Percentiles rank a stretch among this genome's conserved stretches.
Conservation (phyloP, 2,888 invertebrate genomes). For the Nycteola revayana region DNA sequence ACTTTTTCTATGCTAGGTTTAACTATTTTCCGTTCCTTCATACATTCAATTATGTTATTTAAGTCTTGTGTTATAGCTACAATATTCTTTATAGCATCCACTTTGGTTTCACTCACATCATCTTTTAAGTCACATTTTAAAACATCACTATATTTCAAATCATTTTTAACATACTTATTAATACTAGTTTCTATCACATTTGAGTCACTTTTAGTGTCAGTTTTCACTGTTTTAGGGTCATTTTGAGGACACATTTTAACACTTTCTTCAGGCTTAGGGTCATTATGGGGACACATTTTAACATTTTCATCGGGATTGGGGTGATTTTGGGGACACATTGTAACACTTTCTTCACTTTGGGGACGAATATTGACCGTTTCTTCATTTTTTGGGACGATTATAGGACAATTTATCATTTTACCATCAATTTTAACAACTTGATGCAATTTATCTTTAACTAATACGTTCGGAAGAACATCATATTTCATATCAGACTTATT, state of each 20-base stretch:
- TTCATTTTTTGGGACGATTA: not conserved
- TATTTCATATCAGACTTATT: too few species aligned
- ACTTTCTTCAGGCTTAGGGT: not conserved
- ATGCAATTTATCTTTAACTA: too few species aligned
- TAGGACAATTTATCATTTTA: too few species aligned
- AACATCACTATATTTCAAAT: constrained; percentile 39
- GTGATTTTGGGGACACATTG: not conserved
- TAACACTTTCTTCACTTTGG: not conserved
- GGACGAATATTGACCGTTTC: not conserved
- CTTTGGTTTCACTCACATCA: constrained; percentile 31
- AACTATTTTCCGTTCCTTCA: constrained; percentile 53
- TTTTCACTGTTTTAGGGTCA: not conserved
- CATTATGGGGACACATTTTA: not conserved
- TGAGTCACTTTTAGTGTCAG: constrained; percentile 2
- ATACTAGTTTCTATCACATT: constrained; percentile 28
- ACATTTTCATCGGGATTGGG: not conserved
- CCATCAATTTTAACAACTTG: too few species aligned
- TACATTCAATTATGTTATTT: constrained; percentile 65
- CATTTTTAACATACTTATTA: constrained; percentile 27
- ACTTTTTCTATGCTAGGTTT: constrained; percentile 42
- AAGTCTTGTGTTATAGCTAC: constrained; percentile 67
- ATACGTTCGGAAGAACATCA: too few species aligned
- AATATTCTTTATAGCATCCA: constrained; percentile 56
- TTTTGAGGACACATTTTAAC: not conserved
- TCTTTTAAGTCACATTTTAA: constrained; percentile 45